Evolutionary conservation across 1,140 invertebrate species (phyloP), one percentile per base, ranked within the genome.

Genomic region (Lepidotrigona ventralis): DNA sequence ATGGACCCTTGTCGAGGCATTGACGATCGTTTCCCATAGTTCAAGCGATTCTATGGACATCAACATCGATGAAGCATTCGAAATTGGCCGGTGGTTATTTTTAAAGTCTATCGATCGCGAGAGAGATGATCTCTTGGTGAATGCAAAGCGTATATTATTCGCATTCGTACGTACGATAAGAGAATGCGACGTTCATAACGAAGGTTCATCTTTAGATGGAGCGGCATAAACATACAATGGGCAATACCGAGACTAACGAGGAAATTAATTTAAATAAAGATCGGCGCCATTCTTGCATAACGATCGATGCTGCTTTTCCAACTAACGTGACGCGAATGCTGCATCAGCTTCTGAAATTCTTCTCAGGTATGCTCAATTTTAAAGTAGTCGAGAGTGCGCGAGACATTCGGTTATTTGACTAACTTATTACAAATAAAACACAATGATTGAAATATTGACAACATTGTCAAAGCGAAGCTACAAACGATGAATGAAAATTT

Each of bases 141-240:
- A 58, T 72, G 74, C 76, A 76, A 63, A 79, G 70, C 46, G 56
- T 39, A 29, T 12, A 64, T 72, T 77, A 78, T 85, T 72, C 56
- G 80, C 74, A 88, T 88, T 85, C 79, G 46, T 76, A 19, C n/a
- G 63, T 46, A 21, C 19, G 64, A 60, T 15, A 60, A 68, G 63
- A 79, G 69, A 70, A 86, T 84, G 79, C 66, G 21, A 23, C 53
- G 69, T 23, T 71, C 56, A 64, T 79, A 80, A 84, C 21, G 74
- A 84, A 79, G 78, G 71, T 78, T 86, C 54, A 88, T 90, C 90
- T 90, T 74, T 84, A 85, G 72, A 91, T 86, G 90, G 86, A 60
- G 29, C 54, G 70, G 78, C 76, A 92, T 91, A 91, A 92, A 83
- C 91, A 92, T 91, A 92, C 91, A 92, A 92, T 92, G 77, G 87